These are phyloP conservation scores for Cynopterus brachyotis DNA, from an alignment of 2,113 vertebrate genomes.

Conservation along the genomic window DNA sequence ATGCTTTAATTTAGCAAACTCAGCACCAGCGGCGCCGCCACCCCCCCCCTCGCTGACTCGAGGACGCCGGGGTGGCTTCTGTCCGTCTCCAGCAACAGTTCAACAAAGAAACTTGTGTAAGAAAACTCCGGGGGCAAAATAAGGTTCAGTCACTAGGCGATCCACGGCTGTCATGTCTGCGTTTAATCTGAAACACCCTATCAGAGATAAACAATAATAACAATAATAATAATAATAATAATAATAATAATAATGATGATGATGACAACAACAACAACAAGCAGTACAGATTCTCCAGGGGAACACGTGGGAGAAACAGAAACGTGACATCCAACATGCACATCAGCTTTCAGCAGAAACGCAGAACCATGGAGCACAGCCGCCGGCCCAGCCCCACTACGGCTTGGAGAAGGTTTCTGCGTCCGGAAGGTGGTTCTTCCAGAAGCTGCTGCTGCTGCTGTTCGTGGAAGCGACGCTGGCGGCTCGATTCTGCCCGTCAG, in stretches of 20 bases:
- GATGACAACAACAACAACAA: too few relatives aligned
- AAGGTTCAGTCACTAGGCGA: background rate
- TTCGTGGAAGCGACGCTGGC: fast-evolving
- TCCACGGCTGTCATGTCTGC: background rate
- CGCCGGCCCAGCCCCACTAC: background rate
- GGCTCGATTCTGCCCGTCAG: fast-evolving
- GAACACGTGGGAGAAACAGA: background rate
- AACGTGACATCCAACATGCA: conserved; percentile 13
- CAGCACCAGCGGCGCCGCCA: background rate
- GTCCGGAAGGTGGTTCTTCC: background rate
- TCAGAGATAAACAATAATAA: background rate
- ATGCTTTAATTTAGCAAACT: background rate
- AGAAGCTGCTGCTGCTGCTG: fast-evolving
- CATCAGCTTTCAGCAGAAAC: background rate
- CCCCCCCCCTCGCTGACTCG: fast-evolving
- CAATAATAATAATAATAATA: too few relatives aligned
- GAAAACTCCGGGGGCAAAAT: background rate
- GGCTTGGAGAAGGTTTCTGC: fast-evolving
- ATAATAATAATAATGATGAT: too few relatives aligned
- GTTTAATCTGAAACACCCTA: background rate
- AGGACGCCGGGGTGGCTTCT: background rate
- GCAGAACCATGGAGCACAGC: background rate
- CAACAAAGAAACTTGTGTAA: background rate
- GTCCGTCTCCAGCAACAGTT: fast-evolving
- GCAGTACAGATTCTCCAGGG: background rate